Evolutionary conservation across 2,113 vertebrate genomes (phyloP).

Genomic region (Notothenia coriiceps): DNA sequence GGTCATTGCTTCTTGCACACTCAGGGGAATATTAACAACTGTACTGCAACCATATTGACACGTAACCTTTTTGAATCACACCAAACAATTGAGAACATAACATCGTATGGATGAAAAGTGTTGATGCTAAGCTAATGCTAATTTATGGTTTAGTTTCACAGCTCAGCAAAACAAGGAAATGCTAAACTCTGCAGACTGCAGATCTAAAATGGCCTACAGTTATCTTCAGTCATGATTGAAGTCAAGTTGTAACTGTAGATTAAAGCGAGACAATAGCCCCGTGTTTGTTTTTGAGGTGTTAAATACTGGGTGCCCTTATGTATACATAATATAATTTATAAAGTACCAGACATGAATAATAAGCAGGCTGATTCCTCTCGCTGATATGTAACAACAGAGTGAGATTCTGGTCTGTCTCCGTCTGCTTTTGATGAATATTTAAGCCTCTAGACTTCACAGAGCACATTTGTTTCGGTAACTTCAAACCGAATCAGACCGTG

Average conservation of each 20-base stretch:
- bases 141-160: too few relatives aligned
- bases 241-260: constrained; percentile 2
- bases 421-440: constrained; percentile 55
- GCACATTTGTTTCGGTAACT: constrained; percentile 41
- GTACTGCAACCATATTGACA: not conserved
- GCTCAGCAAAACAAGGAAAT: not conserved
- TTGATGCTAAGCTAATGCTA: not conserved
- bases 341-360: not conserved
- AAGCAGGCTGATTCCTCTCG: not conserved
- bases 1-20: not conserved
- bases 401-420: not conserved
- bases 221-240: too few relatives aligned
- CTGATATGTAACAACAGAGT: constrained; percentile 28
- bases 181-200: too few relatives aligned
- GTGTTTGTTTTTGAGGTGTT: not conserved
- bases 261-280: not conserved
- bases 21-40: not conserved
- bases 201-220: too few relatives aligned
- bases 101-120: not conserved
- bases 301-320: constrained; percentile 4
- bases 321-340: not conserved
- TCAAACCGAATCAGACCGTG: constrained; percentile 38
- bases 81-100: not conserved
- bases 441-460: constrained; percentile 32
- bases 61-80: too few relatives aligned